phyloP scores from a whole-genome alignment of 2,888 invertebrate species.

The Conus canariensis region DNA sequence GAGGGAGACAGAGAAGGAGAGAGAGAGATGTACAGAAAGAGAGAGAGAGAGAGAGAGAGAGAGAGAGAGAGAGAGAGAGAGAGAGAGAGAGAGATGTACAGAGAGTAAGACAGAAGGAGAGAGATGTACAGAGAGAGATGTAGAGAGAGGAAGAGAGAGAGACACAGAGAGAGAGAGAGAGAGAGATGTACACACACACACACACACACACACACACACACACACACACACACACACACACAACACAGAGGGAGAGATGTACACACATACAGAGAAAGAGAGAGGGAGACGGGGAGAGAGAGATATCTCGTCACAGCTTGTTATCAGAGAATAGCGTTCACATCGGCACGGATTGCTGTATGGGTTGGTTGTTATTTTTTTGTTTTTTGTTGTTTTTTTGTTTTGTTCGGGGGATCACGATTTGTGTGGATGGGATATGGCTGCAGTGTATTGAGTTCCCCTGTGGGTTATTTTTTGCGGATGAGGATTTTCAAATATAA shows the following conservation, averaged over 20 bases:
- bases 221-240: slow-evolving; percentile 16
- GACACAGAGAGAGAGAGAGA: neutral
- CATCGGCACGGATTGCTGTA: too few relatives aligned
- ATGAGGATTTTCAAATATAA: too few relatives aligned
- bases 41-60: neutral
- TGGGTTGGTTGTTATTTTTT: too few relatives aligned
- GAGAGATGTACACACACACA: neutral
- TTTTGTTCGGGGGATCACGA: too few relatives aligned
- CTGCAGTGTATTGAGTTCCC: too few relatives aligned
- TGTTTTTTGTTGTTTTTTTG: too few relatives aligned
- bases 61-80: neutral
- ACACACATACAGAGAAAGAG: neutral
- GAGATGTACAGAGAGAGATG: too few relatives aligned
- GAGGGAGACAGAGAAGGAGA: neutral
- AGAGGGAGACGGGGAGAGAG: neutral
- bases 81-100: neutral
- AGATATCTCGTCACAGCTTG: too few relatives aligned
- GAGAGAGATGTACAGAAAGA: too few relatives aligned
- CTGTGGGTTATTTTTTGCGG: too few relatives aligned
- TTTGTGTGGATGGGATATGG: too few relatives aligned
- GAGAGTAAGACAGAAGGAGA: neutral
- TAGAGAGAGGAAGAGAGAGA: neutral
- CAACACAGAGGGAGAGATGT: neutral
- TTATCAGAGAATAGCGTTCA: too few relatives aligned
- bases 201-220: slow-evolving; percentile 7